phyloP scores from a whole-genome alignment of 2,797 vertebrate species.

The Alfaro cultratus region DNA sequence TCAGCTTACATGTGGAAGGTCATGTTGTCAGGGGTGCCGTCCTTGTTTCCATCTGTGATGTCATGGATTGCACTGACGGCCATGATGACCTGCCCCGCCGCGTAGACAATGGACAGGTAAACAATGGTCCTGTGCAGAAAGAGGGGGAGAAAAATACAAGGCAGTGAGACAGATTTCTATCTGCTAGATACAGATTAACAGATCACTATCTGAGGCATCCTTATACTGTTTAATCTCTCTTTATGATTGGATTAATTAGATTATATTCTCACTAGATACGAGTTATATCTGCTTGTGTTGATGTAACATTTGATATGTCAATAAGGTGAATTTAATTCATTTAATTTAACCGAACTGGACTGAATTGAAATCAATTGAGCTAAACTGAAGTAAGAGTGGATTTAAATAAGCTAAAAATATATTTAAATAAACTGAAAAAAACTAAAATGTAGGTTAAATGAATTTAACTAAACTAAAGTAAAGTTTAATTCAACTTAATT shows the following conservation, averaged over 20 bases:
- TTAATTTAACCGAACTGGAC: background rate
- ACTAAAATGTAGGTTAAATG: background rate
- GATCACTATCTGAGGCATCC: background rate
- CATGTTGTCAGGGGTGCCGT: constrained; percentile 79
- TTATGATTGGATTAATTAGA: background rate
- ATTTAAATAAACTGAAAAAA: background rate
- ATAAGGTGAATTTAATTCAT: background rate
- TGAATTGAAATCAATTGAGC: background rate
- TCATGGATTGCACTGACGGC: constrained; percentile 88
- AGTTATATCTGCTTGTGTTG: background rate
- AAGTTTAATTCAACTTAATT: background rate
- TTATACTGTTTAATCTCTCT: constrained; percentile 8
- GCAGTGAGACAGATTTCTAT: background rate
- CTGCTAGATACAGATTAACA: constrained; percentile 23
- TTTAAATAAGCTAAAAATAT: too few species aligned
- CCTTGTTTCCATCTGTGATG: constrained; percentile 78
- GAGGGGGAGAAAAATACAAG: background rate
- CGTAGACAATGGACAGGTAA: constrained; percentile 90
- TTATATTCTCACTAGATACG: background rate
- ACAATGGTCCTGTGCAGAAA: constrained; percentile 88
- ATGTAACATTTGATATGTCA: background rate
- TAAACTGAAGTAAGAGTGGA: too few species aligned
- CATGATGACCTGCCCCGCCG: constrained; percentile 83
- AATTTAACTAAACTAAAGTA: background rate
- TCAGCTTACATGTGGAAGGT: constrained; percentile 86